phyloP scores from a whole-genome alignment of 2,888 invertebrate genomes.

The Euzetes globulus region DNA sequence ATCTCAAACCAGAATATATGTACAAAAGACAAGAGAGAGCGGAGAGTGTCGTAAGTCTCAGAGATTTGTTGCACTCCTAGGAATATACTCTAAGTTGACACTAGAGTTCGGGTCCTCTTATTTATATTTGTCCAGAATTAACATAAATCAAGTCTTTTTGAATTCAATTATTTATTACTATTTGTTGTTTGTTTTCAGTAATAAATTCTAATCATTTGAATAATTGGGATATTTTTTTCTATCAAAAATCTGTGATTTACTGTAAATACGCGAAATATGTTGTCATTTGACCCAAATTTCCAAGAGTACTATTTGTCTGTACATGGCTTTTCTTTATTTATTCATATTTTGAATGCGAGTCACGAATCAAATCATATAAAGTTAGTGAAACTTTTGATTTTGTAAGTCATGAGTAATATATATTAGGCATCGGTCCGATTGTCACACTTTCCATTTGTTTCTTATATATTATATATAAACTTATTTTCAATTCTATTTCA shows the following conservation, averaged over 20 bases:
- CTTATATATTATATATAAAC: not conserved
- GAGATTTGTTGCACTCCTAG: slow-evolving; percentile 22
- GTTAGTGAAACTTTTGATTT: not conserved
- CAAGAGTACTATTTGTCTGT: not conserved
- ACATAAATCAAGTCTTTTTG: not conserved
- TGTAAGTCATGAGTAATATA: slow-evolving; percentile 15
- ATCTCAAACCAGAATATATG: not conserved
- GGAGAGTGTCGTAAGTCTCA: not conserved
- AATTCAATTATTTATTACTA: no score
- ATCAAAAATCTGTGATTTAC: no score
- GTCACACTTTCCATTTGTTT: slow-evolving; percentile 25
- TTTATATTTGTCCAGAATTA: slow-evolving; percentile 1
- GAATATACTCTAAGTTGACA: not conserved
- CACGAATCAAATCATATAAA: slow-evolving; percentile 27
- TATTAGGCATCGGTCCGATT: slow-evolving; percentile 10
- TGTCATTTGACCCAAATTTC: not conserved
- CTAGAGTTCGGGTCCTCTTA: not conserved
- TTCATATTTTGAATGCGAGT: not conserved
- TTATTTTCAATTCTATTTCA: slow-evolving; percentile 10
- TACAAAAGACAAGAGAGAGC: not conserved
- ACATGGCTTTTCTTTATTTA: not conserved
- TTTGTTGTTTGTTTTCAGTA: no score
- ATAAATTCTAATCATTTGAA: no score
- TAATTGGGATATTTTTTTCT: no score
- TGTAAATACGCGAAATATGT: no score